Conservation (phyloP, 2,797 vertebrate species). For the Squalus acanthias region DNA sequence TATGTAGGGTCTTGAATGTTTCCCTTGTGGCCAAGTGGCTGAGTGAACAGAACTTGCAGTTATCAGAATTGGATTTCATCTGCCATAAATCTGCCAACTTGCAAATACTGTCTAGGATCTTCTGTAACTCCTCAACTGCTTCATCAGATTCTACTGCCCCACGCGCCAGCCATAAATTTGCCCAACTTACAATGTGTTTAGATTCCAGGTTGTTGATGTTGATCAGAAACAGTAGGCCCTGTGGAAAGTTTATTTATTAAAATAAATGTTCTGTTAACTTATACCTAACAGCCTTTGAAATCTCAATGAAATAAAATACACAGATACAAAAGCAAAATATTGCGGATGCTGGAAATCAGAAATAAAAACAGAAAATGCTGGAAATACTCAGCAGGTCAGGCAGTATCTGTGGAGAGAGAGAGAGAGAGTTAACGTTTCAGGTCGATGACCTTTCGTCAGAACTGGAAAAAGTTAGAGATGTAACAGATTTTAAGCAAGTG, state of each 20-base stretch:
- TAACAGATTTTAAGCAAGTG: too few species aligned
- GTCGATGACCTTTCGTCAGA: too few species aligned
- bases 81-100: background rate
- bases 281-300: too few species aligned
- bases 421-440: too few species aligned
- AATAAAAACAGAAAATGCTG: too few species aligned
- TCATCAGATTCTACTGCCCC: background rate
- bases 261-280: background rate
- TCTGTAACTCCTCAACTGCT: background rate
- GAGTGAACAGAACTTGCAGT: background rate
- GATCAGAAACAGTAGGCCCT: background rate
- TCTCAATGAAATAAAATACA: too few species aligned
- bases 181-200: background rate
- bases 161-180: background rate
- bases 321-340: too few species aligned
- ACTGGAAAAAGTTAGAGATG: too few species aligned
- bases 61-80: background rate
- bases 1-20: background rate
- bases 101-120: background rate
- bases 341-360: too few species aligned
- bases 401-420: too few species aligned
- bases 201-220: background rate
- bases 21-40: background rate
- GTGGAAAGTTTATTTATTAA: background rate
- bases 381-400: too few species aligned